Percentiles rank a stretch among this genome's conserved stretches.
phyloP scores from a whole-genome alignment of 2,888 invertebrate genomes.

The Laspeyria flexula region DNA sequence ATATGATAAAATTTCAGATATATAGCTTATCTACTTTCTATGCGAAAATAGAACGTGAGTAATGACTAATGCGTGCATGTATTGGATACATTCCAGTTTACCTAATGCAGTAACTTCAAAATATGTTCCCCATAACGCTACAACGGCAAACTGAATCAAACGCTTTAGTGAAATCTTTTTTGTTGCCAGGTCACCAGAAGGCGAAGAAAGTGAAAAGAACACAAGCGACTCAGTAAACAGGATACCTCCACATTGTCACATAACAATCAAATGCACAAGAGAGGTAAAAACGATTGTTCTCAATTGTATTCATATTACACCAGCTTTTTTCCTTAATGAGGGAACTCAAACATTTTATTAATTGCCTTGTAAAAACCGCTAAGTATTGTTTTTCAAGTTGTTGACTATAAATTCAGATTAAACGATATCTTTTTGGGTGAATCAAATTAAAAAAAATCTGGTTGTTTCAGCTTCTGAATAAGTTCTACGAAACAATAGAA shows the following conservation, averaged over 20 bases:
- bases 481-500: no score
- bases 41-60: no score
- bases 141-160: not conserved
- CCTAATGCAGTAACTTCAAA: no score
- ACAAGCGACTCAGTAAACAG: constrained; percentile 73
- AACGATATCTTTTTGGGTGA: not conserved
- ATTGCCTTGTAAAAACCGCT: not conserved
- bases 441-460: no score
- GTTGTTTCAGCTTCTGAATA: no score
- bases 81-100: no score
- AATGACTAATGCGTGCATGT: no score
- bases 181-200: constrained; percentile 65
- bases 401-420: not conserved
- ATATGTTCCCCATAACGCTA: no score
- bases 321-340: constrained; percentile 1
- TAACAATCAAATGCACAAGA: constrained; percentile 95
- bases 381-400: not conserved
- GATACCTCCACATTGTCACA: constrained; percentile 95
- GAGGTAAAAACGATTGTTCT: constrained; percentile 87
- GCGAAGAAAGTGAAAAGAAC: constrained; percentile 73
- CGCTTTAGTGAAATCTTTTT: constrained; percentile 1
- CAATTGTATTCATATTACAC: constrained; percentile 1
- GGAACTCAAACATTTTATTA: not conserved
- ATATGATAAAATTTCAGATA: no score
- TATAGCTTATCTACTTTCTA: no score